Percentiles rank a stretch among this genome's conserved stretches.
These are phyloP conservation scores for Ibidorhyncha struthersii DNA, from an alignment of 2,113 vertebrate genomes.

Conservation along the genomic window DNA sequence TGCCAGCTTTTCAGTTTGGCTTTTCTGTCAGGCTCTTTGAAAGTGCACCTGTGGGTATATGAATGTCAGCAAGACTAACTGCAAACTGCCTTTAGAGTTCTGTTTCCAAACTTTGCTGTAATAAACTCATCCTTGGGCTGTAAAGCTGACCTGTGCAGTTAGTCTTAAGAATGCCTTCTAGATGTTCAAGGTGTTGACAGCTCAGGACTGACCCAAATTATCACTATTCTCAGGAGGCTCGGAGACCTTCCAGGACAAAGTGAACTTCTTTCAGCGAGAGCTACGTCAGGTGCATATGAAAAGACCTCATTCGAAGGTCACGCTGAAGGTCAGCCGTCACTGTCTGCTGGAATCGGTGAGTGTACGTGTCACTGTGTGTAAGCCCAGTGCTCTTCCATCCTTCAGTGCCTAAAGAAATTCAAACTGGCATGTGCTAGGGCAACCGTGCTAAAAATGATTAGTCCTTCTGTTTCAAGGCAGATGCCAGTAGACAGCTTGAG, in stretches of 20 bases:
- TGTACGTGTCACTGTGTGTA: not conserved
- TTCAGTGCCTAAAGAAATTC: not conserved
- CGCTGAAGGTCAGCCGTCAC: conserved; percentile 91
- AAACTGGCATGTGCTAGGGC: not conserved
- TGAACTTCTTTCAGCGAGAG: conserved; percentile 96
- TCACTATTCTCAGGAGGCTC: conserved; percentile 86
- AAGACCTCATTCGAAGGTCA: conserved; percentile 92
- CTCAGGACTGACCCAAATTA: not conserved
- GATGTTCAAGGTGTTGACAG: not conserved
- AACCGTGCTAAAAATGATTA: not conserved
- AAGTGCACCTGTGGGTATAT: not conserved
- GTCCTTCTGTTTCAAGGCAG: not conserved
- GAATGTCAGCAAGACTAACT: not conserved
- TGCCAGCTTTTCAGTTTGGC: not conserved
- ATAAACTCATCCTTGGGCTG: not conserved
- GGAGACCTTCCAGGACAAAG: conserved; percentile 98
- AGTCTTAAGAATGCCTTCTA: not conserved
- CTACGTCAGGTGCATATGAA: conserved; percentile 94
- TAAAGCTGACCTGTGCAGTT: not conserved
- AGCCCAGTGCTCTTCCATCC: not conserved
- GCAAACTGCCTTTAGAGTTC: not conserved
- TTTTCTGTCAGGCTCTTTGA: not conserved
- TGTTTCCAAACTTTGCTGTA: not conserved
- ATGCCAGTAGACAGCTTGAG: not conserved
- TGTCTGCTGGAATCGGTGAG: conserved; percentile 90